phyloP scores from a whole-genome alignment of 2,113 vertebrate genomes.

The Chrysochloris asiatica region DNA sequence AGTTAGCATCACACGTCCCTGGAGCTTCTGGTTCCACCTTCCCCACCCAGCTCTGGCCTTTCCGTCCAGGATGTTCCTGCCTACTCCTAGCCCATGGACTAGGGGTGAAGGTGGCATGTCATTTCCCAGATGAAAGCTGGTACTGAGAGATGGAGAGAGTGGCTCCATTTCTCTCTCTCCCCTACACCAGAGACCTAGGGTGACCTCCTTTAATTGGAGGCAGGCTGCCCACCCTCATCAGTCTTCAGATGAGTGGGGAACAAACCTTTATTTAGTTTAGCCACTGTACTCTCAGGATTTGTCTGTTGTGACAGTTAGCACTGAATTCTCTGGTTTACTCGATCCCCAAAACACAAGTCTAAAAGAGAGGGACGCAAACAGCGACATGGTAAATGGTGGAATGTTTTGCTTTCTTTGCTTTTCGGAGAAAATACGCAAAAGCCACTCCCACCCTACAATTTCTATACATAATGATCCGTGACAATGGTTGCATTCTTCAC shows the following conservation, averaged over 20 bases:
- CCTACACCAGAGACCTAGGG: background rate
- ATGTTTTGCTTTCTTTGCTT: background rate
- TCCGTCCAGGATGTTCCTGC: background rate
- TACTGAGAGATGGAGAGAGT: background rate
- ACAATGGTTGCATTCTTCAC: background rate
- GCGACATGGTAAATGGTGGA: background rate
- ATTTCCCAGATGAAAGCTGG: too few species aligned
- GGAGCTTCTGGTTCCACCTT: background rate
- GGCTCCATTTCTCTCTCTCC: background rate
- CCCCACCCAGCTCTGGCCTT: background rate
- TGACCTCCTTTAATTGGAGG: background rate
- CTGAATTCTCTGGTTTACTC: background rate
- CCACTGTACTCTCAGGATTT: background rate
- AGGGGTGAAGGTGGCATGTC: background rate
- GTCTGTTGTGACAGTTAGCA: background rate
- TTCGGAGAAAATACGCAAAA: background rate
- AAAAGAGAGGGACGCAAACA: background rate
- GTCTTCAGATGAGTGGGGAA: background rate
- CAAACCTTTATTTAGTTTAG: fast-evolving
- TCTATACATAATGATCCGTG: background rate
- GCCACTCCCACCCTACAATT: background rate
- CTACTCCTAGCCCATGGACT: background rate
- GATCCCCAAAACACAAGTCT: background rate
- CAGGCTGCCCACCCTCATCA: too few species aligned
- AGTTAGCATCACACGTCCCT: background rate